Conservation (phyloP, 2,113 vertebrate species). For the Saccopteryx leptura region DNA sequence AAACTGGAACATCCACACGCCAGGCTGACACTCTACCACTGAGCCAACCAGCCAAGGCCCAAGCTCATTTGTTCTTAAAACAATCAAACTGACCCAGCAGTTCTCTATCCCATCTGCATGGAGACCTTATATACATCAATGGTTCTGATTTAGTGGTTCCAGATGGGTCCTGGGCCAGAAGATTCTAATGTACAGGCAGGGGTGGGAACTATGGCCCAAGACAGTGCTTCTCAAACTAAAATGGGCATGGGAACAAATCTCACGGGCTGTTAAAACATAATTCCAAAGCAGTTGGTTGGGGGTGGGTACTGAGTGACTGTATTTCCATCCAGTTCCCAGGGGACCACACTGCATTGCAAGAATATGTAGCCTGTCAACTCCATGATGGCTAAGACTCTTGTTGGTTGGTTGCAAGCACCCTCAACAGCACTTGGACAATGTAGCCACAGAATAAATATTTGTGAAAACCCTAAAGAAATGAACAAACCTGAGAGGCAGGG, state of each 20-base stretch:
- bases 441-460: not conserved
- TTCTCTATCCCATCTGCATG: not conserved
- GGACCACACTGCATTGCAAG: not conserved
- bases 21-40: too few species aligned
- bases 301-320: fast-evolving
- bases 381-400: not conserved
- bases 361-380: not conserved
- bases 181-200: not conserved
- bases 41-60: not conserved
- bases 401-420: not conserved
- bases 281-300: not conserved
- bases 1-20: too few species aligned
- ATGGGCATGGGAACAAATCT: not conserved
- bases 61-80: constrained; percentile 28
- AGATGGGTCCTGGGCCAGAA: not conserved
- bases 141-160: constrained; percentile 1
- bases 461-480: not conserved
- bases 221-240: not conserved
- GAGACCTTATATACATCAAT: not conserved
- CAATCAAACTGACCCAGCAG: not conserved
- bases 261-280: not conserved
- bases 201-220: not conserved
- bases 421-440: not conserved
- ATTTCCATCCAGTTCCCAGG: not conserved
- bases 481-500: not conserved